These are phyloP conservation scores for Cheilosia soror DNA, from an alignment of 2,888 invertebrate genomes.

Conservation along the genomic window DNA sequence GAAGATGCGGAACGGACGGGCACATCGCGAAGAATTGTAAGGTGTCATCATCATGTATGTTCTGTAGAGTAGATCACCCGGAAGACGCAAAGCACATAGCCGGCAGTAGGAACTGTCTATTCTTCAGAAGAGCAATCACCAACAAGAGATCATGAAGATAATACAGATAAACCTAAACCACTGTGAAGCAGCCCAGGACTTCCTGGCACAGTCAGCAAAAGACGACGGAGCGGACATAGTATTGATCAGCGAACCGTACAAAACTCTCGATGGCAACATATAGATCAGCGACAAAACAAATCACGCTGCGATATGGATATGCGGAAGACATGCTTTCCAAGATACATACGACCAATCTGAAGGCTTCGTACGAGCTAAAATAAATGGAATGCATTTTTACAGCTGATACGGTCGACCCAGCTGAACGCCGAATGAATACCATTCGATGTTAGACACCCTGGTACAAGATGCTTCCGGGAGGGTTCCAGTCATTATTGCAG, in stretches of 20 bases:
- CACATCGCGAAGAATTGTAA: constrained; percentile 20
- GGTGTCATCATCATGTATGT: constrained; percentile 11
- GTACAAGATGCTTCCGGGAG: background rate
- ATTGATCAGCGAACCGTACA: constrained; percentile 2
- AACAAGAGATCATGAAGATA: constrained; percentile 4
- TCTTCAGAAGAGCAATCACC: constrained; percentile 10
- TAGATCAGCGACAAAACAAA: constrained; percentile 7
- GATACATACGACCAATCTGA: background rate
- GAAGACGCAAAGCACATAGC: constrained; percentile 1
- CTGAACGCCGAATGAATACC: background rate
- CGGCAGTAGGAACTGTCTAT: constrained; percentile 4
- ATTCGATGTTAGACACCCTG: background rate
- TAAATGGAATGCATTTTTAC: background rate
- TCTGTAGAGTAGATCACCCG: background rate
- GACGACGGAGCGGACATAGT: background rate
- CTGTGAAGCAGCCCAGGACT: background rate
- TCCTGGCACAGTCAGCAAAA: background rate
- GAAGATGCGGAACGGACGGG: too few species aligned
- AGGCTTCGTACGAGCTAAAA: background rate
- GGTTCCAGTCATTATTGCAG: background rate
- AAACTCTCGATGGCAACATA: background rate
- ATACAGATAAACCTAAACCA: constrained; percentile 13
- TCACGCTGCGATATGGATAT: constrained; percentile 8
- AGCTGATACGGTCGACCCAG: constrained; percentile 5
- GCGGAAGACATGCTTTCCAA: constrained; percentile 7